Percentiles rank a stretch among this genome's conserved stretches.
Evolutionary conservation across 2,113 vertebrate genomes (phyloP).

Genomic region (Mus spicilegus): DNA sequence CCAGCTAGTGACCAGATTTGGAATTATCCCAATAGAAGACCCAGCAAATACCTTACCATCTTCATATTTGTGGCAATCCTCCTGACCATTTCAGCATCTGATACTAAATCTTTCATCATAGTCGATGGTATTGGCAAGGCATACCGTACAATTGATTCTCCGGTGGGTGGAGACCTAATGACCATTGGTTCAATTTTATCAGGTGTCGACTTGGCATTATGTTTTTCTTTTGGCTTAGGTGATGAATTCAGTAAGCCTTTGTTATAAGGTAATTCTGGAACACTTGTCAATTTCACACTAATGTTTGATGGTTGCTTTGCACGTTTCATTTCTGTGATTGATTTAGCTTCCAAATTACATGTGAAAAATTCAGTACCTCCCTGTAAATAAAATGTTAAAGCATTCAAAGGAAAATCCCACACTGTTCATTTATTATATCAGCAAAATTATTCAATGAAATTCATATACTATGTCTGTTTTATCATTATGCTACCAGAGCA

Average conservation of each 20-base stretch:
- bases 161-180: slow-evolving; percentile 71
- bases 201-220: not conserved
- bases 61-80: slow-evolving; percentile 60
- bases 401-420: slow-evolving; percentile 38
- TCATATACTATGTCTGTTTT: not conserved
- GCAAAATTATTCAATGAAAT: slow-evolving; percentile 22
- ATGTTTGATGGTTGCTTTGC: not conserved
- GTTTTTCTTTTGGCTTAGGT: slow-evolving; percentile 59
- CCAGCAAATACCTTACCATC: slow-evolving; percentile 65
- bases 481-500: not conserved
- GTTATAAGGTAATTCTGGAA: slow-evolving; percentile 40
- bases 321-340: slow-evolving; percentile 73
- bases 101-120: slow-evolving; percentile 37
- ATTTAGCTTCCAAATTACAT: slow-evolving; percentile 55
- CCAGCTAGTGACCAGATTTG: not conserved
- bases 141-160: slow-evolving; percentile 68
- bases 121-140: slow-evolving; percentile 74
- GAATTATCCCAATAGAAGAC: not conserved
- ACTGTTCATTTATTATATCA: not conserved
- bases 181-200: slow-evolving; percentile 69
- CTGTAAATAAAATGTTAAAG: slow-evolving; percentile 70
- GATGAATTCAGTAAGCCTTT: slow-evolving; percentile 37
- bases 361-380: slow-evolving; percentile 56
- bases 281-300: slow-evolving; percentile 27
- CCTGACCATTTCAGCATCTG: slow-evolving; percentile 57